These are phyloP conservation scores for Stenchaetothrips biformis DNA, from an alignment of 2,888 invertebrate genomes.

Conservation along the genomic window DNA sequence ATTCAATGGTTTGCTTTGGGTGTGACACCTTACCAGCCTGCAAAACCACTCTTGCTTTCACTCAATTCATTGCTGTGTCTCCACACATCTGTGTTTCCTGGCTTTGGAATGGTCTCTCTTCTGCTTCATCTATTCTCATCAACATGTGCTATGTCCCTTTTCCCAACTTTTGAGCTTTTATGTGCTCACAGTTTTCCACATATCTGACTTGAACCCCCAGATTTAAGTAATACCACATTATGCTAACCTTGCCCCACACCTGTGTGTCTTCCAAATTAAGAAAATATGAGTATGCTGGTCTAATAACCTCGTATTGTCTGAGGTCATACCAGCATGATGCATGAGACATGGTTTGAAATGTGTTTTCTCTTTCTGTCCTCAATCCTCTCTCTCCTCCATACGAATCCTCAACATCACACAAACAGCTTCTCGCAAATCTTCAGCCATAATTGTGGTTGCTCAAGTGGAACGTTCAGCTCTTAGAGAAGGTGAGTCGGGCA, in stretches of 20 bases:
- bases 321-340: not conserved
- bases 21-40: too few species aligned
- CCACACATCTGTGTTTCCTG: too few species aligned
- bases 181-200: too few species aligned
- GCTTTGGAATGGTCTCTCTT: too few species aligned
- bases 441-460: constrained; percentile 4
- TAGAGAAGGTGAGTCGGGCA: constrained; percentile 34
- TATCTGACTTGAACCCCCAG: too few species aligned
- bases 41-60: too few species aligned
- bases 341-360: not conserved
- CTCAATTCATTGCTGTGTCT: too few species aligned
- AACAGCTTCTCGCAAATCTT: constrained; percentile 21
- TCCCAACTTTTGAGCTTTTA: too few species aligned
- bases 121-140: too few species aligned
- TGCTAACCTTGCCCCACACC: not conserved
- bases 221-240: too few species aligned
- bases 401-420: not conserved
- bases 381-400: not conserved
- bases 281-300: not conserved
- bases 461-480: constrained; percentile 30
- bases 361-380: constrained; percentile 2
- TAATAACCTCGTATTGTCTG: not conserved
- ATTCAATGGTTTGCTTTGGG: too few species aligned
- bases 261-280: not conserved
- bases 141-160: too few species aligned